These are phyloP conservation scores for Ormyrus rosae DNA, from an alignment of 2,888 invertebrate genomes.

Conservation along the genomic window DNA sequence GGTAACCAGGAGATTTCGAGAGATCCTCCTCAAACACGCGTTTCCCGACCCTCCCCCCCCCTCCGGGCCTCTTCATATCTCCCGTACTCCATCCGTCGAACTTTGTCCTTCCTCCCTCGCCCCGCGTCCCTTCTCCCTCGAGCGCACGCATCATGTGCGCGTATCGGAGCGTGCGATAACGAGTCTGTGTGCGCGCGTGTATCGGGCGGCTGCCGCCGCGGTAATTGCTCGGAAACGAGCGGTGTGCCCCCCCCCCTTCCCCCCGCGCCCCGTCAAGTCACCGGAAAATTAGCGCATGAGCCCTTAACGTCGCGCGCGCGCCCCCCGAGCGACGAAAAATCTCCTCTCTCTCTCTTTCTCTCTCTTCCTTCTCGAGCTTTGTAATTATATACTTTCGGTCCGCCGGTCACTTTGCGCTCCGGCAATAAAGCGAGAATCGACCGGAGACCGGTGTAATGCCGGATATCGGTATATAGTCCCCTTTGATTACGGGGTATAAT, in stretches of 20 bases:
- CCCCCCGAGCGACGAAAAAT: too few relatives aligned
- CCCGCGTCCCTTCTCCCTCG: not conserved
- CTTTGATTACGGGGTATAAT: too few relatives aligned
- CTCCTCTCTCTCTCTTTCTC: too few relatives aligned
- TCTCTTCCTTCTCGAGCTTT: not conserved
- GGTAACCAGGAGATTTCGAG: slow-evolving; percentile 52
- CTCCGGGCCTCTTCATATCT: not conserved
- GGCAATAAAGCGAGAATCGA: not conserved
- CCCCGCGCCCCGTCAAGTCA: slow-evolving; percentile 21
- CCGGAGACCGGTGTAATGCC: too few relatives aligned
- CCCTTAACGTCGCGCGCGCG: slow-evolving; percentile 1
- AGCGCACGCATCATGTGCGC: not conserved
- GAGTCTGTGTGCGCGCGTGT: not conserved
- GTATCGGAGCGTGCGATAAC: not conserved
- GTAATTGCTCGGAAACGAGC: slow-evolving; percentile 37
- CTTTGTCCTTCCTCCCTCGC: not conserved
- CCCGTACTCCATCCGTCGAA: not conserved
- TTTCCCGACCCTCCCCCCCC: slow-evolving; percentile 2
- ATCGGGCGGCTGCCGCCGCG: not conserved
- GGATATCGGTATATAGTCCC: too few relatives aligned
- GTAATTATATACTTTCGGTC: not conserved
- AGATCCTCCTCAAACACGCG: slow-evolving; percentile 49
- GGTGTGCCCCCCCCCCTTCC: too few relatives aligned
- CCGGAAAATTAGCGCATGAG: slow-evolving; percentile 43
- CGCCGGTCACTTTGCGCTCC: not conserved